Evolutionary conservation across 2,797 vertebrate genomes (phyloP).

Genomic region (Alauda arvensis): DNA sequence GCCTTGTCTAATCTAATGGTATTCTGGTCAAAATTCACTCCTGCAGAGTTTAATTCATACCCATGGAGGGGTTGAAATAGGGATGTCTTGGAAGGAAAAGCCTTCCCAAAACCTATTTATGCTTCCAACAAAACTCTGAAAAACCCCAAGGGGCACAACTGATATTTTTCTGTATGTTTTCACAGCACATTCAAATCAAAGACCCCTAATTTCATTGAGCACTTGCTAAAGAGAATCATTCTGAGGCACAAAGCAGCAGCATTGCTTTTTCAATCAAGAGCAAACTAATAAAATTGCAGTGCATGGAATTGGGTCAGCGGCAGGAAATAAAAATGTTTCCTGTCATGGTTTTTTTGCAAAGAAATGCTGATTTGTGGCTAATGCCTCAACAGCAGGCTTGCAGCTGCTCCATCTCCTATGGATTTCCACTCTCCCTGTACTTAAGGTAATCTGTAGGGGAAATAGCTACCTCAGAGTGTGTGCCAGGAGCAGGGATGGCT

Average conservation of each 20-base stretch:
- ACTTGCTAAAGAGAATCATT: neutral
- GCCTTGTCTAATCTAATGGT: neutral
- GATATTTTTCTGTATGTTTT: neutral
- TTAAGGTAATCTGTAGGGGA: neutral
- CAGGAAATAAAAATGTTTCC: slow-evolving; percentile 11
- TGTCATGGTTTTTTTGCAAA: neutral
- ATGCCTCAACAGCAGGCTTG: neutral
- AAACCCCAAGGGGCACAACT: fast-evolving
- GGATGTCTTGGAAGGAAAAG: neutral
- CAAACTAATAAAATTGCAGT: neutral
- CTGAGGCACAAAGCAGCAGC: neutral
- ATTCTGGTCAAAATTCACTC: neutral
- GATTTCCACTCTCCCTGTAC: neutral
- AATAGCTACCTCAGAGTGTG: neutral
- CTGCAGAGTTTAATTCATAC: neutral
- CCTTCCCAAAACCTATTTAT: neutral
- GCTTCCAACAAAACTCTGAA: neutral
- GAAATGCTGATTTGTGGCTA: neutral
- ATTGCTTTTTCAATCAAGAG: neutral
- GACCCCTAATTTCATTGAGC: neutral
- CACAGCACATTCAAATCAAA: neutral
- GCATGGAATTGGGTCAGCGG: neutral
- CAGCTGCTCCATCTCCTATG: neutral
- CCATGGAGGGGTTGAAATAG: neutral
- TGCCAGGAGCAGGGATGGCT: neutral